These are phyloP conservation scores for Phoebastria nigripes DNA, from an alignment of 2,797 vertebrate genomes.

Conservation along the genomic window DNA sequence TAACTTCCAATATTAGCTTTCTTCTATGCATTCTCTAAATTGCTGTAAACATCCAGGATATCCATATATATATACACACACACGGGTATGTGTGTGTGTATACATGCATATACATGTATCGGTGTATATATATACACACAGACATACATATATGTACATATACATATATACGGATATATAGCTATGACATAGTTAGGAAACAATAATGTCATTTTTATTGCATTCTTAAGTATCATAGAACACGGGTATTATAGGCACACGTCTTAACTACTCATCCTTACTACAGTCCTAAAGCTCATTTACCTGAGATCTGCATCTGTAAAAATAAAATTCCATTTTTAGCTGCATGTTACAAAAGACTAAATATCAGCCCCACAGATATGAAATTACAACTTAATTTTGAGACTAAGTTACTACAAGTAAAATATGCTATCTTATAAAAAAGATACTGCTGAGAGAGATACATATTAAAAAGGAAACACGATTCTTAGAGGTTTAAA, in stretches of 20 bases:
- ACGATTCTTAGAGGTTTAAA: constrained; percentile 20
- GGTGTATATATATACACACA: background rate
- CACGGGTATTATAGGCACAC: constrained; percentile 64
- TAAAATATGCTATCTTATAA: constrained; percentile 52
- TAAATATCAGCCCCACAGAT: constrained; percentile 49
- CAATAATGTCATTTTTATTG: constrained; percentile 35
- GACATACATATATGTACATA: background rate
- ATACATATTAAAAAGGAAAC: constrained; percentile 58
- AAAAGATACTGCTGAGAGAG: constrained; percentile 49
- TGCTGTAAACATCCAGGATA: constrained; percentile 45
- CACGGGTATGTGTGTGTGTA: background rate
- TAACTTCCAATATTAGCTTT: background rate
- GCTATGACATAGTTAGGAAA: background rate
- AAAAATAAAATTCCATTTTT: constrained; percentile 68
- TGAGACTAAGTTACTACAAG: constrained; percentile 44
- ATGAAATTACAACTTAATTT: constrained; percentile 39
- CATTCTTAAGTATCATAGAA: constrained; percentile 38
- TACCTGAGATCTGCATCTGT: constrained; percentile 75
- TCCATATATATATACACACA: background rate
- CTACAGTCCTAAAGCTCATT: constrained; percentile 62
- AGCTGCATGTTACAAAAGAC: constrained; percentile 63
- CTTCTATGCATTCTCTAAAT: background rate
- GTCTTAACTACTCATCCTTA: constrained; percentile 22
- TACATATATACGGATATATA: background rate
- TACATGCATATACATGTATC: background rate